Percentiles rank a stretch among this genome's conserved stretches.
Evolutionary conservation across 1,140 invertebrate genomes (phyloP).

Genomic region (Olivierus martensii): DNA sequence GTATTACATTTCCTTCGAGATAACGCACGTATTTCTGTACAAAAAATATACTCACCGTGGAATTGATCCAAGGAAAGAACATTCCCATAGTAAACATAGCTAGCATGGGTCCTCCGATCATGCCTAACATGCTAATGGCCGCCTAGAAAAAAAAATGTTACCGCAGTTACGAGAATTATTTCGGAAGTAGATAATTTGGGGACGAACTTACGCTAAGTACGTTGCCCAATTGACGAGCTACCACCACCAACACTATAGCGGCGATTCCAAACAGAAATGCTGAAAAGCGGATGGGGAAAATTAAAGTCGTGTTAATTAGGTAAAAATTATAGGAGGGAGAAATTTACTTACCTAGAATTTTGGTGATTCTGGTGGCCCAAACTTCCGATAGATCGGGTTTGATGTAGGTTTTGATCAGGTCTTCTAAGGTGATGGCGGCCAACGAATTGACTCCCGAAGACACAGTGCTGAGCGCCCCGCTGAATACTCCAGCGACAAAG

Average conservation of each 20-base stretch:
- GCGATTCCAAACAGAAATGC: conserved; percentile 28
- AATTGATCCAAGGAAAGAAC: conserved; percentile 55
- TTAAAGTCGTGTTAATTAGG: no score
- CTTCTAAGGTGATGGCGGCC: conserved; percentile 33
- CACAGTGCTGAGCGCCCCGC: conserved; percentile 42
- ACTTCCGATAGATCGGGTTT: conserved; percentile 24
- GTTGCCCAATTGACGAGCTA: conserved; percentile 27
- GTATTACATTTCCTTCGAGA: no score
- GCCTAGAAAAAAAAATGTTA: conserved; percentile 25
- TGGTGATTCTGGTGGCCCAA: conserved; percentile 26
- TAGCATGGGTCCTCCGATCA: conserved; percentile 50
- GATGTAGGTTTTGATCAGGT: conserved; percentile 26
- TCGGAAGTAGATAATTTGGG: neutral
- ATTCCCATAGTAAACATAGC: conserved; percentile 62
- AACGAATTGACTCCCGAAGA: conserved; percentile 34
- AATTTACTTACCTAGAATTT: conserved; percentile 25
- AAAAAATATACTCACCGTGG: conserved; percentile 36
- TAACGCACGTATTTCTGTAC: no score
- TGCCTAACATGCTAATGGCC: conserved; percentile 32
- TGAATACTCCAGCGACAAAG: conserved; percentile 70
- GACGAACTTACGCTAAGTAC: conserved; percentile 28
- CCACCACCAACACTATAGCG: conserved; percentile 25
- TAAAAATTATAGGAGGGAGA: no score
- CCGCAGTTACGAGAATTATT: neutral
- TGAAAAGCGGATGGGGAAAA: no score